phyloP scores from a whole-genome alignment of 1,140 invertebrate species.

The Pseudomyrmex gracilis region DNA sequence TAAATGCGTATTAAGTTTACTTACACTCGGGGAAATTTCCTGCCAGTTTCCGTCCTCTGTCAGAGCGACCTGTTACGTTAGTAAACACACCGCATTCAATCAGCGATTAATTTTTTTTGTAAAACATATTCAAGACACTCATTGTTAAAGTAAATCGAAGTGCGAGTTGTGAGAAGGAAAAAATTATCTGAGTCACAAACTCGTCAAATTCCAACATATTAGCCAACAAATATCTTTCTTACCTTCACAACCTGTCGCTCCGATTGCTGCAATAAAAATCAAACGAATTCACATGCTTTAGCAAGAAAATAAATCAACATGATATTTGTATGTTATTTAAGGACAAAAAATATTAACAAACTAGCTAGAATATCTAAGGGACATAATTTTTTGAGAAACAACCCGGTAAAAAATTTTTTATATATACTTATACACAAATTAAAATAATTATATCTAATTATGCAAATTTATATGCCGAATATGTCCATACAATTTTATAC shows the following conservation, averaged over 20 bases:
- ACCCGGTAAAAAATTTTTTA: too few species aligned
- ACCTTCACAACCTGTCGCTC: constrained; percentile 85
- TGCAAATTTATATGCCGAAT: too few species aligned
- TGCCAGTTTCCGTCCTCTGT: constrained; percentile 86
- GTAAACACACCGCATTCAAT: constrained; percentile 80
- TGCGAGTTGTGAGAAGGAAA: background rate
- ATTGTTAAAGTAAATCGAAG: constrained; percentile 20
- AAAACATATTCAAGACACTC: constrained; percentile 21
- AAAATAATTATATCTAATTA: too few species aligned
- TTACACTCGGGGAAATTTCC: constrained; percentile 85
- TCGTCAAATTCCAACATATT: background rate
- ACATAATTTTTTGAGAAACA: background rate
- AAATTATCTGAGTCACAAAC: background rate
- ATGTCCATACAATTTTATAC: too few species aligned
- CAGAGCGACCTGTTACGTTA: constrained; percentile 85
- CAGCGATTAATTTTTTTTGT: constrained; percentile 62
- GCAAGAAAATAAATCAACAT: constrained; percentile 20
- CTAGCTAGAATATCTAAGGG: too few species aligned
- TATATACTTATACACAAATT: too few species aligned
- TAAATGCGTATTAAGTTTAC: constrained; percentile 24
- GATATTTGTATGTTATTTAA: constrained; percentile 15
- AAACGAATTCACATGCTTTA: constrained; percentile 78
- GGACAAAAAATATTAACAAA: too few species aligned
- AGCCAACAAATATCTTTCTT: constrained; percentile 64
- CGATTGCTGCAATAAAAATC: constrained; percentile 81